Evolutionary conservation across 2,113 vertebrate species (phyloP).

Genomic region (Austrofundulus limnaeus): DNA sequence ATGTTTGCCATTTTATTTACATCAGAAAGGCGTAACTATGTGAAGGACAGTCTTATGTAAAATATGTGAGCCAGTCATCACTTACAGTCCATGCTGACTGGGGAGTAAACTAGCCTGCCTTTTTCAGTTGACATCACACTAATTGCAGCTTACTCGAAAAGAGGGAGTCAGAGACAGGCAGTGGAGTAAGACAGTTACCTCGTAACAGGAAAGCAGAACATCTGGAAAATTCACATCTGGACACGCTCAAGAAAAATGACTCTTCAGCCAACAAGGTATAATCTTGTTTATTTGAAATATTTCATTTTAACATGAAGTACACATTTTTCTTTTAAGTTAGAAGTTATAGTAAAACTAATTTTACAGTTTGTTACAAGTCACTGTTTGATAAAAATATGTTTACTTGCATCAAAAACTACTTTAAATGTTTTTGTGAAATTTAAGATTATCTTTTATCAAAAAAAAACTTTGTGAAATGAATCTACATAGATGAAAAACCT

Average conservation of each 20-base stretch:
- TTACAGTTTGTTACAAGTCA: background rate
- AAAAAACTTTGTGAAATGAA: no score
- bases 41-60: background rate
- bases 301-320: background rate
- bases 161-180: conserved; percentile 36
- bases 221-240: conserved; percentile 44
- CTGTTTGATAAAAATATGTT: background rate
- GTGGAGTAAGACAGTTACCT: conserved; percentile 23
- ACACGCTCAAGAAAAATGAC: conserved; percentile 47
- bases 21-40: background rate
- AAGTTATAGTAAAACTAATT: background rate
- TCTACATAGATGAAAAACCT: no score
- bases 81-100: background rate
- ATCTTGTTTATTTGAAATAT: background rate
- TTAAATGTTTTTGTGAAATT: no score
- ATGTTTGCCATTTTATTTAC: no score
- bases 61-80: background rate
- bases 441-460: no score
- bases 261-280: conserved; percentile 58
- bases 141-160: conserved; percentile 54
- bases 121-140: conserved; percentile 48
- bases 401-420: background rate
- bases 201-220: background rate
- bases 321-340: background rate
- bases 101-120: conserved; percentile 14